phyloP scores from a whole-genome alignment of 1,140 invertebrate genomes.

The Asobara japonica region DNA sequence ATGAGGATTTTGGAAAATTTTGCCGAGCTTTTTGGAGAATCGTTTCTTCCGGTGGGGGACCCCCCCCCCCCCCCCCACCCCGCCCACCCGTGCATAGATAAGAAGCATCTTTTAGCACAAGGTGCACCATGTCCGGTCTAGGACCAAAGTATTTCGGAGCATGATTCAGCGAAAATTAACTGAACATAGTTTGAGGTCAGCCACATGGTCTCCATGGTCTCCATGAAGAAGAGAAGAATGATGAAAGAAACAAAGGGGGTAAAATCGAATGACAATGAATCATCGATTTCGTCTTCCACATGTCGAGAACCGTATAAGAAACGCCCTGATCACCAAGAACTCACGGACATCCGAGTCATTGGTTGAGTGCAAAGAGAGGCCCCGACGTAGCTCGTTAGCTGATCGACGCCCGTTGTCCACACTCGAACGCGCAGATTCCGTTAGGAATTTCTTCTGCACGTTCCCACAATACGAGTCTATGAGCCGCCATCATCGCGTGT shows the following conservation, averaged over 20 bases:
- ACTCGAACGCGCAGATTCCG: slow-evolving; percentile 43
- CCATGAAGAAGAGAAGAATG: neutral
- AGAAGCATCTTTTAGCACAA: no score
- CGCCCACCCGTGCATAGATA: no score
- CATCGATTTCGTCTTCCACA: slow-evolving; percentile 15
- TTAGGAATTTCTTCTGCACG: slow-evolving; percentile 52
- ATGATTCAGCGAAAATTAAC: no score
- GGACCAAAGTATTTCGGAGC: no score
- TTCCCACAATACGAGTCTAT: slow-evolving; percentile 40
- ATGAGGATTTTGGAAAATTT: no score
- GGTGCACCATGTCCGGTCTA: no score
- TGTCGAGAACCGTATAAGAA: neutral
- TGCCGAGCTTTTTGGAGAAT: no score
- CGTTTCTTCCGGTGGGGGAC: no score
- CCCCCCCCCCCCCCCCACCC: no score
- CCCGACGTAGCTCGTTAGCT: slow-evolving; percentile 23
- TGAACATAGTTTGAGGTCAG: no score
- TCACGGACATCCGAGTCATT: slow-evolving; percentile 24
- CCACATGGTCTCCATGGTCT: no score
- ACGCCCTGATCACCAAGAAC: slow-evolving; percentile 1
- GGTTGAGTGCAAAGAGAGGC: neutral
- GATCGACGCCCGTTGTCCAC: slow-evolving; percentile 29
- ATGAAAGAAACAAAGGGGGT: neutral
- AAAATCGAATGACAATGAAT: slow-evolving; percentile 12
- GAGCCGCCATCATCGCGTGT: neutral